Conservation (phyloP, 2,888 invertebrate species). For the Ophion slaviceki region DNA sequence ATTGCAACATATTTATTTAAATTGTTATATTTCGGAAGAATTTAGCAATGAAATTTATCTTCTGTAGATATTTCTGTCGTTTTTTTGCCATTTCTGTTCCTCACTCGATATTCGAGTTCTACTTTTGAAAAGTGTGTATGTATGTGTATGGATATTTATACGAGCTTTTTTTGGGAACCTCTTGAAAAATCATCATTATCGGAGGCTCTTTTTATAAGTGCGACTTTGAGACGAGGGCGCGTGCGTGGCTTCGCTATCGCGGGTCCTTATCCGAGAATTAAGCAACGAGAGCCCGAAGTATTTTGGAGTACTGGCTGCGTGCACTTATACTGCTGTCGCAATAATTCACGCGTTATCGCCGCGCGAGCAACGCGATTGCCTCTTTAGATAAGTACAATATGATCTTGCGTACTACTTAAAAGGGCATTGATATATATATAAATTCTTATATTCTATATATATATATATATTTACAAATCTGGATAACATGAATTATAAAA, state of each 20-base stretch:
- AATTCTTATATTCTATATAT: neutral
- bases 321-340: conserved; percentile 62
- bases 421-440: neutral
- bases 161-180: neutral
- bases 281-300: conserved; percentile 23
- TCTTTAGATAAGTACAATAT: conserved; percentile 64
- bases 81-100: no score
- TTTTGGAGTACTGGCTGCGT: conserved; percentile 32
- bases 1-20: no score
- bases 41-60: no score
- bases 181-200: neutral
- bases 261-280: neutral
- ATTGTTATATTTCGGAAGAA: no score
- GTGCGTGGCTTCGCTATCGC: neutral
- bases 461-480: no score
- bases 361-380: conserved; percentile 62
- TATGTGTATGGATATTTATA: neutral
- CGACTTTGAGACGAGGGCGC: neutral
- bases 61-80: no score
- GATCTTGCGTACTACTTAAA: conserved; percentile 29
- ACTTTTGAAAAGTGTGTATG: no score
- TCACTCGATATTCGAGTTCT: no score
- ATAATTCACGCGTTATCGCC: conserved; percentile 71
- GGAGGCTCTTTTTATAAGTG: neutral
- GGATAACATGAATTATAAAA: no score